Base-by-base conservation (phyloP, 2,797 vertebrate genomes). In the Threskiornis aethiopicus region DNA sequence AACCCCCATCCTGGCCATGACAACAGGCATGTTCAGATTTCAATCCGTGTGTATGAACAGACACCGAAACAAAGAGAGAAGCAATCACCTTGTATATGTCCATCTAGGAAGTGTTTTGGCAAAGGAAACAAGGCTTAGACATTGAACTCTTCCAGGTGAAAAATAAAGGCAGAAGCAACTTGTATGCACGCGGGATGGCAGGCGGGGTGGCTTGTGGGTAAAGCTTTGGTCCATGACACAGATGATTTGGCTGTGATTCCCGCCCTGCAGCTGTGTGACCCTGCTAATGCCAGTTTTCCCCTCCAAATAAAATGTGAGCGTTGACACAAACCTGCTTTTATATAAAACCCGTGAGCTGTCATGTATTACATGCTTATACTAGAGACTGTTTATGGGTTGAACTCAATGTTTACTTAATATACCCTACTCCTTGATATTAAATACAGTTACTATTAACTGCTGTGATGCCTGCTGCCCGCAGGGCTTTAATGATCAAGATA, bases 241-340 rank as follows among this genome's bases (percentile, higher is more conserved):
- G 44, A 59, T 31, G 31, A 78, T 64, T 87, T 95, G 81, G 84
- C 78, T 42, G 44, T 8, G 42, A 20, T 55, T 90, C 65, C 82
- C 77, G 51, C 55, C 57, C 81, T 93, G 87, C 86, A 92, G 92
- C 81, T 78, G n/a, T 29, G 44, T 64, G 78, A 77, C 69, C 46
- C 72, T 75, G 71, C 64, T 61, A 41, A 33, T 42, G 26, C 12
- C 61, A 55, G 22, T 28, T 33, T 62, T 89, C 91, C 33, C 51
- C 66, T 90, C 67, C 88, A 79, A 84, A 84, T 33, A 57, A 90
- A 90, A 79, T n/a, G 29, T 52, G 39, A 71, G 11, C 79, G 71
- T 72, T 93, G 87, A 95, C 62, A 87, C 31, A 84, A 95, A 72
- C 21, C 22, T 41, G n/a, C 44, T 95, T 89, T 95, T 79, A n/a